Evolutionary conservation across 2,888 invertebrate species (phyloP), one percentile per base, ranked within the genome.

Genomic region (Hirtodrosophila trivittata): DNA sequence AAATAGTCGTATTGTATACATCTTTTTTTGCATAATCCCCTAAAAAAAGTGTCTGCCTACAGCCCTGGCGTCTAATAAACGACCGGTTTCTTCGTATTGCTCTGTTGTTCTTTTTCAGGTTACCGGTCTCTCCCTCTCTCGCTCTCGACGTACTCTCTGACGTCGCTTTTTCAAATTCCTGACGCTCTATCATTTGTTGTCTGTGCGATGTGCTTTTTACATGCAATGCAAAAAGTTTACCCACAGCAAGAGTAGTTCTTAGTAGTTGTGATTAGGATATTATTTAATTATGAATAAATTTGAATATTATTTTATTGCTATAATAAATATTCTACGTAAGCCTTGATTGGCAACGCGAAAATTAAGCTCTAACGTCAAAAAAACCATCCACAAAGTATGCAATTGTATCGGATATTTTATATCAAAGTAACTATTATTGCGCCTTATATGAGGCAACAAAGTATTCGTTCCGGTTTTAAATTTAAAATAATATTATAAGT

Each of bases 21-120:
- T 35, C 3, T 12, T 6, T 35, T 7, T 35, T 5, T 35, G 5
- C 7, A 32, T 4, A 13, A 35, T 1, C 35, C 35, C 35, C 35
- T 13, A 3, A 1, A 28, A n/a, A 28, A 9, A n/a, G 7, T 8
- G 7, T 28, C 32, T 16, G 14, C 10, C 38, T 21, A 43, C 43
- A 12, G 12, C 63, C 7, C 16, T 54, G 26, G 43, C 37, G 13
- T 21, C 13, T 12, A 39, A 18, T 56, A n/a, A 33, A 30, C 56
- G 70, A 73, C 63, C 70, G 70, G 73, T 77, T 75, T 66, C 60
- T 70, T 64, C 52, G 70, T 51, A 37, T 54, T 56, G 55, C 38
- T 63, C 62, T 28, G 39, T 33, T 47, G 18, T 14, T 63, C 56
- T 56, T 58, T 51, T 66, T 59, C 18, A 21, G 63, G 52, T 73